phyloP scores from a whole-genome alignment of 1,140 invertebrate species.

The Trichonephila clavata region DNA sequence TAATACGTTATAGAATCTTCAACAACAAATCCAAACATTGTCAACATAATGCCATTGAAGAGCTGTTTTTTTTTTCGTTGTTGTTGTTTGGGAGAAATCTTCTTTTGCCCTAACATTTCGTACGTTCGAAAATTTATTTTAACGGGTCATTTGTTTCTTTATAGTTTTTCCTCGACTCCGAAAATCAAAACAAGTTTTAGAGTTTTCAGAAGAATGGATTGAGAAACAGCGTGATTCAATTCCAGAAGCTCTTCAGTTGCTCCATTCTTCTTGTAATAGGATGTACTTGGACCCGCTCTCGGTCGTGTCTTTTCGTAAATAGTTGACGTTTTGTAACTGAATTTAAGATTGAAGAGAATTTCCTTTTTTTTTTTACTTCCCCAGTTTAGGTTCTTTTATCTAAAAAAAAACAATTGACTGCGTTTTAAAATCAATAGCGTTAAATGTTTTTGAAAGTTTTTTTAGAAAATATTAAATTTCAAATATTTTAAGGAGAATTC shows the following conservation, averaged over 20 bases:
- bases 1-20: constrained; percentile 9
- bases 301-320: not conserved
- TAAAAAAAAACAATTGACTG: no score
- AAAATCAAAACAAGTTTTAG: not conserved
- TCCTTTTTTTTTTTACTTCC: no score
- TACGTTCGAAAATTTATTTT: constrained; percentile 11
- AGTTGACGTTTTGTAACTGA: not conserved
- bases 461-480: no score
- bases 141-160: constrained; percentile 24
- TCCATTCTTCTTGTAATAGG: not conserved
- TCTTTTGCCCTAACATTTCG: not conserved
- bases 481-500: no score
- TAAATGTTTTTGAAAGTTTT: no score
- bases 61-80: not conserved
- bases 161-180: not conserved
- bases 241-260: not conserved
- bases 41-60: not conserved
- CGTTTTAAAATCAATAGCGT: no score
- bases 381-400: no score
- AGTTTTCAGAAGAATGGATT: constrained; percentile 2
- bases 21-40: constrained; percentile 11
- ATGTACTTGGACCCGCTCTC: not conserved
- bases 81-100: no score
- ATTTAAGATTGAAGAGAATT: no score
- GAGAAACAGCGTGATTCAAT: constrained; percentile 8